phyloP scores from a whole-genome alignment of 2,888 invertebrate genomes.

The Pristionchus mayeri region DNA sequence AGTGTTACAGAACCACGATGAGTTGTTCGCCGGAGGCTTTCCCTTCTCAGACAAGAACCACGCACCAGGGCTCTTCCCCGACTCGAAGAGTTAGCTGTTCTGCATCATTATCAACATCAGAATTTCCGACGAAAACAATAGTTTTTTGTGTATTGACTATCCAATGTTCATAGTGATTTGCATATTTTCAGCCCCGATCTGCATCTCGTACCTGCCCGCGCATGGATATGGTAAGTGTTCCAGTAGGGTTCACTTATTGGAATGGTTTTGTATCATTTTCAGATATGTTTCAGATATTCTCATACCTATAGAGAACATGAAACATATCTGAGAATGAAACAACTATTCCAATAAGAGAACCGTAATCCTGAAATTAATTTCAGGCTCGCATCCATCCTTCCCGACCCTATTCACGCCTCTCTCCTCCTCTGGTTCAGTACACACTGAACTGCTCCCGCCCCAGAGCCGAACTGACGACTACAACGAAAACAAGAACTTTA shows the following conservation, averaged over 20 bases:
- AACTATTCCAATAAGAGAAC: no score
- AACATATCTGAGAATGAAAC: no score
- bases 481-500: conserved; percentile 15
- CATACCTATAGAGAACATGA: no score
- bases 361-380: not conserved
- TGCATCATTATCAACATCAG: no score
- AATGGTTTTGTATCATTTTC: no score
- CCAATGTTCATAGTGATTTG: no score
- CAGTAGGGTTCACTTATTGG: no score
- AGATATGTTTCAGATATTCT: no score
- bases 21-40: conserved; percentile 39
- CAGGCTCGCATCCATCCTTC: not conserved
- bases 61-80: not conserved
- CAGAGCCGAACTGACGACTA: not conserved
- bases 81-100: not conserved
- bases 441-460: not conserved
- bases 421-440: not conserved
- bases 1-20: not conserved
- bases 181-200: conserved; percentile 27
- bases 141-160: no score
- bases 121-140: no score
- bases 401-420: conserved; percentile 1
- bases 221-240: not conserved
- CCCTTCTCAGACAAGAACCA: conserved; percentile 29
- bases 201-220: conserved; percentile 20